Conservation (phyloP, 2,888 invertebrate species). For the Sphaerophoria rueppellii region DNA sequence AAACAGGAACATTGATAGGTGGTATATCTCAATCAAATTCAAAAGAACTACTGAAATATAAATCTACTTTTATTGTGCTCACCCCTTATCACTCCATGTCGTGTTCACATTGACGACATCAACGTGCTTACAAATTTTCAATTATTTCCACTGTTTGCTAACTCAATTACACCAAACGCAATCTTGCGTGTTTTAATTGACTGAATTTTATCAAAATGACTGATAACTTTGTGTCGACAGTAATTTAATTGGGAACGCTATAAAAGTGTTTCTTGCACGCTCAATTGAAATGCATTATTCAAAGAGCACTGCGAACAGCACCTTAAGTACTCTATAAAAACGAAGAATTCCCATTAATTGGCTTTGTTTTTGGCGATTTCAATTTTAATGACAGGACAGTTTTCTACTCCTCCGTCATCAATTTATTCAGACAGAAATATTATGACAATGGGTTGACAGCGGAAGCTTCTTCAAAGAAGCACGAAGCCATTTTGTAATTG, state of each 20-base stretch:
- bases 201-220: constrained; percentile 11
- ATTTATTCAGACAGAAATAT: background rate
- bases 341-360: background rate
- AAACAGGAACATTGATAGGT: no score
- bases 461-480: constrained; percentile 50
- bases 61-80: background rate
- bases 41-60: no score
- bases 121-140: background rate
- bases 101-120: background rate
- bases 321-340: background rate
- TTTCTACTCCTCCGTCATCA: no score
- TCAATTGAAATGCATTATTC: constrained; percentile 31
- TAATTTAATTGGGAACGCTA: constrained; percentile 48
- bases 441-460: constrained; percentile 47
- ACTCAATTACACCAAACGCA: constrained; percentile 50
- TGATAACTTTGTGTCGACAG: constrained; percentile 58
- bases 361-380: background rate
- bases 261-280: constrained; percentile 30
- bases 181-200: constrained; percentile 57
- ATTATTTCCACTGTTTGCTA: constrained; percentile 7
- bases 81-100: background rate
- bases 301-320: background rate
- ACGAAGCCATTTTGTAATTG: constrained; percentile 45
- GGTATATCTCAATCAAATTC: no score
- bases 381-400: background rate